A percentile compares a stretch with the other conserved stretches of the same genome.
Evolutionary conservation across 53 echinoderm and acorn worm genomes (phyloP).

Genomic region (Holothuria scabra): DNA sequence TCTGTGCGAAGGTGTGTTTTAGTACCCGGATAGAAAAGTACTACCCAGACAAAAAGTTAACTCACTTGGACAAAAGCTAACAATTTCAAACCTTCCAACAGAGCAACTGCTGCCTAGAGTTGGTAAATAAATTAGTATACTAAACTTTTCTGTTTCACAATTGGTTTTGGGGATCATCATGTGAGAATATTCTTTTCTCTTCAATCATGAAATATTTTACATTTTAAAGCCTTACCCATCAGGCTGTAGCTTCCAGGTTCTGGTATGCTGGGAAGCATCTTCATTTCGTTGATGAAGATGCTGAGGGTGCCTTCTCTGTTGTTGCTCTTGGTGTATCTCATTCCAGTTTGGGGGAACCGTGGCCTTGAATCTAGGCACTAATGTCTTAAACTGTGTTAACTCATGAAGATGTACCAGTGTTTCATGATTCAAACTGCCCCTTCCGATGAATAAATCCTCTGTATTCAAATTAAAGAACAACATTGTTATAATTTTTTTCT

Average conservation of each 20-base stretch:
- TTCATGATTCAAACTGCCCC: constrained; percentile 62
- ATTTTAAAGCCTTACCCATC: constrained; percentile 67
- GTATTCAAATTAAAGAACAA: background rate
- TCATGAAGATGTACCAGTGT: constrained; percentile 72
- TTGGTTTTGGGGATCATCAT: too few species aligned
- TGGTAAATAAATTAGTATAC: too few species aligned
- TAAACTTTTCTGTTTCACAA: too few species aligned
- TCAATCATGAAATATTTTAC: background rate
- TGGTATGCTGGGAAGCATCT: constrained; percentile 94
- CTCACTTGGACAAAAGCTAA: too few species aligned
- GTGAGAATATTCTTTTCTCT: too few species aligned
- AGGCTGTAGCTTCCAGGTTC: constrained; percentile 97
- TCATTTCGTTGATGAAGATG: constrained; percentile 96
- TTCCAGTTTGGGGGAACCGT: constrained; percentile 97
- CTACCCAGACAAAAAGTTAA: too few species aligned
- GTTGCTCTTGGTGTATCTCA: constrained; percentile 99
- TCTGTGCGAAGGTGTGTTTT: too few species aligned
- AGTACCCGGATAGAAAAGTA: too few species aligned
- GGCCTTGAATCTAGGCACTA: constrained; percentile 96
- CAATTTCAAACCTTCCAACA: too few species aligned
- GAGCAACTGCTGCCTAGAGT: too few species aligned
- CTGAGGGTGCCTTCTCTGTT: constrained; percentile 97
- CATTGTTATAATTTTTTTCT: too few species aligned
- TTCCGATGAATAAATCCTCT: constrained; percentile 41
- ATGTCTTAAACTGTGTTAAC: constrained; percentile 95